Base-by-base conservation (phyloP, 2,113 vertebrate genomes). In the Setophaga petechia region DNA sequence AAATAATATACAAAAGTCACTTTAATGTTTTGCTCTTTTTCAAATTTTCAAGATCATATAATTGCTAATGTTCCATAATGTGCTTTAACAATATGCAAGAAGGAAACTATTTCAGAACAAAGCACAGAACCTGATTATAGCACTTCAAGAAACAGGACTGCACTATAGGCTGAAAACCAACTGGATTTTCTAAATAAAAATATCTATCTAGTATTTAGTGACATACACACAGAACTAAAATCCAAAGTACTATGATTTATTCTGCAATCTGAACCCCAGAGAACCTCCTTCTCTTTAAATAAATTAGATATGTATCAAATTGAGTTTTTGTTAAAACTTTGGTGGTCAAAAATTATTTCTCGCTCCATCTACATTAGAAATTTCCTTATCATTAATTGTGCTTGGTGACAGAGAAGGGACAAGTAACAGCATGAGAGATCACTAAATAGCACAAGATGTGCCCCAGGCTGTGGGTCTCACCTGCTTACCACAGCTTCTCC, bases 401-500 rank as follows among this genome's bases (percentile, higher is more conserved):
- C 41, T 75, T 58, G 47, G 69, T 80, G 90, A 41, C 80, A 87
- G 39, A 71, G 75, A 78, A 90, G 54, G 74, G 90, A 86, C 81
- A 87, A 84, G 66, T 33, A 90, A 37, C 61, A 84, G 91, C 72
- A 69, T 6, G 69, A 62, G 69, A 59, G 69, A 92, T 35, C 58
- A 71, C 59, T 83, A 52, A 76, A 51, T 4, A 67, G 90, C 3
- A 3, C 82, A 24, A n/a, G 52, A 37, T 30, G 30, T 51, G 84
- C 92, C 86, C 78, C 21, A 7, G 74, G 83, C 86, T 84, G 27
- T 3, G 11, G 57, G 22, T 79, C 90, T 55, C 74, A 62, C 76
- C 39, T 77, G 73, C 47, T 22, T 72, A 80, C 35, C 87, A 71
- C 35, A 90, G 61, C 39, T 61, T 74, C 76, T 35, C 74, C 69